Conservation (phyloP, 2,797 vertebrate genomes). For the Stomatorhinus walkeri region DNA sequence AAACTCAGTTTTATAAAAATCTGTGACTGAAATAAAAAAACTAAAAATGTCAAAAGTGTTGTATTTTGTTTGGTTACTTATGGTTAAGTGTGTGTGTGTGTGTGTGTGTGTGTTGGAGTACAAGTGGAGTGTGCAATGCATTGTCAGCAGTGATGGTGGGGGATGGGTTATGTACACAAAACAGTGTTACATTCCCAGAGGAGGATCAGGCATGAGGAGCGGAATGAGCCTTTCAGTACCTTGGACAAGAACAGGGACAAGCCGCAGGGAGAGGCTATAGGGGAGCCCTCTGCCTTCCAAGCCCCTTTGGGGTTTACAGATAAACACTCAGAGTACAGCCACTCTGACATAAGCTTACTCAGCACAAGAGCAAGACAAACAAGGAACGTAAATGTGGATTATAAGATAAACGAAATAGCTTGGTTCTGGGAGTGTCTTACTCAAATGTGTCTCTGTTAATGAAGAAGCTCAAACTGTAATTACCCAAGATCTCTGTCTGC, state of each 20-base stretch:
- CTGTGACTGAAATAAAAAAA: not conserved
- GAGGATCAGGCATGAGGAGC: not conserved
- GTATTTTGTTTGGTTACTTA: not conserved
- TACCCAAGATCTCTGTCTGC: slow-evolving; percentile 4
- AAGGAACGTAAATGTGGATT: not conserved
- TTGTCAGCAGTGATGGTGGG: not conserved
- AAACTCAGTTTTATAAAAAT: not conserved
- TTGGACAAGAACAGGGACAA: not conserved
- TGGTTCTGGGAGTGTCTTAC: not conserved
- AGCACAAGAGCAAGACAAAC: not conserved
- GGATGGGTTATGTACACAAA: not conserved
- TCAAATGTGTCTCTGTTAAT: not conserved
- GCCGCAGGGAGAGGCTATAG: not conserved
- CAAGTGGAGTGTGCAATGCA: not conserved
- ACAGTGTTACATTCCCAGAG: not conserved
- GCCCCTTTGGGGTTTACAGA: not conserved
- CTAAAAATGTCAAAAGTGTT: not conserved
- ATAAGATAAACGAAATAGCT: not conserved
- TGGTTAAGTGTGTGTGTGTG: not conserved
- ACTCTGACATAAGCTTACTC: not conserved
- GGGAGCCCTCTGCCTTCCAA: not conserved
- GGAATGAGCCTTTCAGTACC: not conserved
- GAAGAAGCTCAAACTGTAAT: slow-evolving; percentile 7
- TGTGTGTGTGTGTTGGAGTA: not conserved
- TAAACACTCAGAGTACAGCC: not conserved